Base-by-base conservation (phyloP, 2,797 vertebrate genomes). In the Tarsius wallacei region DNA sequence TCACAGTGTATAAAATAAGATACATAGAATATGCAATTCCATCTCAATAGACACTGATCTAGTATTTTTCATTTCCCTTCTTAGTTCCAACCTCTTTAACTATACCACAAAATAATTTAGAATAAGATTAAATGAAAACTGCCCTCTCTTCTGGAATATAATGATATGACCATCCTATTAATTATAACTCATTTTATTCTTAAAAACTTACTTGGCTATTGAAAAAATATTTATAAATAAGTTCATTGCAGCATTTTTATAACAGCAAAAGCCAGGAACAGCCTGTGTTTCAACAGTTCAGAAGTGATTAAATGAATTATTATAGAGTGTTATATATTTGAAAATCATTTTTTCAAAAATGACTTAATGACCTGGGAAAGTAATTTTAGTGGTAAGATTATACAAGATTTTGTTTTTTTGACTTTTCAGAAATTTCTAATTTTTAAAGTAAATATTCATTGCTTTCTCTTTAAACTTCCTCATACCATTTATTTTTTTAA, bases 381-480 rank as follows among this genome's bases (percentile, higher is more conserved):
- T 80, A 86, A 84, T 31, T 91, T 86, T 74, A 91, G 42, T n/a
- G 47, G 22, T 70, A 76, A 74, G 36, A 47, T 55, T 84, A 49
- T 68, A 93, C 3, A 11, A 78, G 31, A 33, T 9, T 81, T 86
- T 59, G 33, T 61, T 91, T 89, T 80, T 66, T 17, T n/a, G 11
- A 21, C 26, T 83, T 96, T 94, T 91, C 22, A 87, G 73, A 57
- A 22, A 28, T 85, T 80, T 68, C 42, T 89, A 42, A 55, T 42
- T 61, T 47, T 63, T 89, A 85, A n/a, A 85, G 36, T 77, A 88
- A 95, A 9, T 15, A 61, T 5, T 26, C 66, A 33, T 59, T 94
- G 33, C 13, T 96, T 87, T 94, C 84, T 47, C 51, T 83, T 80
- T 87, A 87, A 92, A 90, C 71, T 31, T 11, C 22, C 86, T 95